phyloP scores from a whole-genome alignment of 2,797 vertebrate genomes.

The Cossypha heuglini region DNA sequence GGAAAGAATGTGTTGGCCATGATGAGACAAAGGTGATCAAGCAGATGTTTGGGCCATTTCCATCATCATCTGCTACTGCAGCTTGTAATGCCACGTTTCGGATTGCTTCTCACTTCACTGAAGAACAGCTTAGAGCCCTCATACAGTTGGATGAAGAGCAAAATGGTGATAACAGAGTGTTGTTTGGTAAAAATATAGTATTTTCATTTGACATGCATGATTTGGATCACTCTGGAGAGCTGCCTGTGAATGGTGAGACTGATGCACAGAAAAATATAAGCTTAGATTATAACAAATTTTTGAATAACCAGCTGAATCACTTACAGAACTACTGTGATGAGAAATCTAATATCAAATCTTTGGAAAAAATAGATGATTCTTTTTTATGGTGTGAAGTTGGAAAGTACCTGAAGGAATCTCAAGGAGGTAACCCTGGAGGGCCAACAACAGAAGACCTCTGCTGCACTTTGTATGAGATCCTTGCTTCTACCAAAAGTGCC shows the following conservation, averaged over 20 bases:
- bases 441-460: slow-evolving; percentile 91
- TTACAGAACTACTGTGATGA: slow-evolving; percentile 63
- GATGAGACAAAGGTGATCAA: slow-evolving; percentile 90
- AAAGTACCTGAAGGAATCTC: slow-evolving; percentile 82
- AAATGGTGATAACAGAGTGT: slow-evolving; percentile 41
- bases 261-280: slow-evolving; percentile 69
- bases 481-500: slow-evolving; percentile 88
- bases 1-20: slow-evolving; percentile 86
- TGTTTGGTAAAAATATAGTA: slow-evolving; percentile 87
- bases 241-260: slow-evolving; percentile 75
- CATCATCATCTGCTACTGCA: slow-evolving; percentile 84
- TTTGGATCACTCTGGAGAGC: slow-evolving; percentile 83
- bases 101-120: slow-evolving; percentile 80
- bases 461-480: slow-evolving; percentile 93
- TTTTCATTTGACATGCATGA: slow-evolving; percentile 92
- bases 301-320: slow-evolving; percentile 80
- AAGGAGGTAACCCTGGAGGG: slow-evolving; percentile 81
- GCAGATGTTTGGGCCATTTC: slow-evolving; percentile 95
- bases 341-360: slow-evolving; percentile 39
- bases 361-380: slow-evolving; percentile 74
- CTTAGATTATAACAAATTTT: slow-evolving; percentile 86
- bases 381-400: slow-evolving; percentile 89
- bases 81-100: slow-evolving; percentile 81
- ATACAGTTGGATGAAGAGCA: slow-evolving; percentile 75
- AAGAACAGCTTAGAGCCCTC: slow-evolving; percentile 82